Evolutionary conservation across 2,113 vertebrate species (phyloP), one percentile per base, ranked within the genome.

Genomic region (Pseudopipra pipra): DNA sequence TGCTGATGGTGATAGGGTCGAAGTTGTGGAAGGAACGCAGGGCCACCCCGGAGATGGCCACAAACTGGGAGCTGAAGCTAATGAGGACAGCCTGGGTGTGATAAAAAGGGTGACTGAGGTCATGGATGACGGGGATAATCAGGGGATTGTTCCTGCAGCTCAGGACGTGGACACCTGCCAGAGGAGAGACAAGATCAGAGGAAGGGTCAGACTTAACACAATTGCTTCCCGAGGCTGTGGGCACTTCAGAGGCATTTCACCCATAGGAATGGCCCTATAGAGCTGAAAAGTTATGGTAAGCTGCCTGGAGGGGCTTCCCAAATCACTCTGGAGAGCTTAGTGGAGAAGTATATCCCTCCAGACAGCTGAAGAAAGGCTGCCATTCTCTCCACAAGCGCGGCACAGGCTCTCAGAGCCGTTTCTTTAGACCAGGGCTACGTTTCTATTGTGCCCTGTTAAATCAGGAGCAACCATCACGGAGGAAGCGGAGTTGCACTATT

Each of bases 1-100:
- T 98, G 95, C 99, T 99, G 98, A 99, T 99, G 93, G 99, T 99
- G 98, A 99, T 99, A 68, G 99, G 99, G 98, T 99, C 99, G 97
- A 99, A 99, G 97, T 99, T 99, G 98, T 99, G 99, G 98, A 99
- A 99, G 96, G 99, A 99, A 95, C 99, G 99, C 95, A 99, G 97
- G 97, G 99, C 99, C 93, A 99, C 98, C 85, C 99, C 99, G 2
- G 99, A 99, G 98, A 99, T 98, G 96, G 99, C 99, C 90, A 99
- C 99, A 74, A 99, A 98, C 79, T 97, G 97, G 44, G 99, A 99
- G 91, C 98, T 98, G 96, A 99, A 99, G 97, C 98, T 98, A 96
- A 99, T 98, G 93, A 98, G 98, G 89, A 99, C 99, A 51, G 99
- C 98, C 96, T 98, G 98, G 95, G 99, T 99, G 97, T 99, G 99